These are phyloP conservation scores for Chymomyza fuscimana DNA, from an alignment of 2,888 invertebrate species.

Conservation along the genomic window DNA sequence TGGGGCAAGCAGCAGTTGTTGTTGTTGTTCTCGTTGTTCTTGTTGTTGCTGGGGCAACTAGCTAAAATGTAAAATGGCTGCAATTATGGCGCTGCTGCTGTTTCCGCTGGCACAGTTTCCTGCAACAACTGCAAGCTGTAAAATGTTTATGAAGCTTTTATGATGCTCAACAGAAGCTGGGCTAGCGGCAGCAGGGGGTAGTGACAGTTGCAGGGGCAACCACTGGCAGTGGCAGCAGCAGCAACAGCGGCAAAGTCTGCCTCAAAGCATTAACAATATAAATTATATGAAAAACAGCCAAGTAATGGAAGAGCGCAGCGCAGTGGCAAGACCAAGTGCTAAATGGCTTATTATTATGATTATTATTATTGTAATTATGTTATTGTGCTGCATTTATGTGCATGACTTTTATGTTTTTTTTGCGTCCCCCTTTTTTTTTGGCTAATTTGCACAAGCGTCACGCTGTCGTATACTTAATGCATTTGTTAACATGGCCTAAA, in stretches of 20 bases:
- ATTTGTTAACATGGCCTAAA: slow-evolving; percentile 4
- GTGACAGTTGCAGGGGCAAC: background rate
- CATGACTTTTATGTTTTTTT: background rate
- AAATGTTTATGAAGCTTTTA: slow-evolving; percentile 74
- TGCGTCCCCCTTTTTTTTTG: background rate
- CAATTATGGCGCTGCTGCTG: slow-evolving; percentile 51
- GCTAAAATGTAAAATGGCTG: slow-evolving; percentile 62
- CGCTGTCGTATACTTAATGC: slow-evolving; percentile 5
- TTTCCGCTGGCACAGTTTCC: slow-evolving; percentile 4
- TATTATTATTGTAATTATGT: slow-evolving; percentile 43
- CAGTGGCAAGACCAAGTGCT: slow-evolving; percentile 53
- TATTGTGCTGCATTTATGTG: slow-evolving; percentile 20
- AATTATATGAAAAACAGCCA: slow-evolving; percentile 57
- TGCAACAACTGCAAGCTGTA: slow-evolving; percentile 71
- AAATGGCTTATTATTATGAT: slow-evolving; percentile 66
- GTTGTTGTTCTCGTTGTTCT: background rate
- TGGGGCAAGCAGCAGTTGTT: slow-evolving; percentile 25
- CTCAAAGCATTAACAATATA: slow-evolving; percentile 66
- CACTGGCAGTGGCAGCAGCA: slow-evolving; percentile 10
- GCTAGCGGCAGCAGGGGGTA: slow-evolving; percentile 17
- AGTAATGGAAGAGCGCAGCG: background rate
- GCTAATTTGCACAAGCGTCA: background rate
- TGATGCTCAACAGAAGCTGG: slow-evolving; percentile 31
- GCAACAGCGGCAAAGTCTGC: background rate
- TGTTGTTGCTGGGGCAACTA: slow-evolving; percentile 39